These are phyloP conservation scores for Ficedula albicollis DNA, from an alignment of 2,797 vertebrate species.

Conservation along the genomic window DNA sequence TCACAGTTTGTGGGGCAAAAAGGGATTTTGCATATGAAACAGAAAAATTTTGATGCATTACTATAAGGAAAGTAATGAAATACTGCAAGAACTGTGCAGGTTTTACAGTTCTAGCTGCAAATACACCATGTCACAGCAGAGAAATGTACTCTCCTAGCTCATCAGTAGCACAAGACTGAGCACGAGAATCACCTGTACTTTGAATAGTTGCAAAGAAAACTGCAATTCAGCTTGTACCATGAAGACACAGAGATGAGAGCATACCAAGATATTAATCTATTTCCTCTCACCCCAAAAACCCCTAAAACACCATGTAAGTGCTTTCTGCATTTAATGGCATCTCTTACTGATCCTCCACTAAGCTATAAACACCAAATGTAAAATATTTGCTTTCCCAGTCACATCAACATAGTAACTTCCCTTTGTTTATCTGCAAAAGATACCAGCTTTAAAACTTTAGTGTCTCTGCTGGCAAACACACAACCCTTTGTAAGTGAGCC, in stretches of 20 bases:
- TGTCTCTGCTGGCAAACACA: not conserved
- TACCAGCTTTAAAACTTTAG: not conserved
- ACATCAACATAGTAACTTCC: not conserved
- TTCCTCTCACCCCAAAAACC: not conserved
- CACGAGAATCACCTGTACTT: not conserved
- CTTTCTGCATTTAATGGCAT: not conserved
- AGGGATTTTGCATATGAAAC: not conserved
- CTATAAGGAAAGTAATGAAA: not conserved
- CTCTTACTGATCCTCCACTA: not conserved
- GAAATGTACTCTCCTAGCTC: not conserved
- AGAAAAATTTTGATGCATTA: not conserved
- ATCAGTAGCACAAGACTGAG: not conserved
- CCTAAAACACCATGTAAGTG: not conserved
- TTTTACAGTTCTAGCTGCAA: not conserved
- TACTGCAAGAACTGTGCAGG: not conserved
- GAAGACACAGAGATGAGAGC: not conserved
- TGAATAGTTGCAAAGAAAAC: not conserved
- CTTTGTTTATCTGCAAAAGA: not conserved
- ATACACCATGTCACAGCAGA: not conserved
- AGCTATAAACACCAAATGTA: not conserved
- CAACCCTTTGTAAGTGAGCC: not conserved
- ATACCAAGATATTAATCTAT: not conserved
- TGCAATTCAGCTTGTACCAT: not conserved
- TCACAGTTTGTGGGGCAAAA: not conserved
- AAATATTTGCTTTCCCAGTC: not conserved